phyloP scores from a whole-genome alignment of 2,113 vertebrate species.

The Sinocyclocheilus maitianheensis region DNA sequence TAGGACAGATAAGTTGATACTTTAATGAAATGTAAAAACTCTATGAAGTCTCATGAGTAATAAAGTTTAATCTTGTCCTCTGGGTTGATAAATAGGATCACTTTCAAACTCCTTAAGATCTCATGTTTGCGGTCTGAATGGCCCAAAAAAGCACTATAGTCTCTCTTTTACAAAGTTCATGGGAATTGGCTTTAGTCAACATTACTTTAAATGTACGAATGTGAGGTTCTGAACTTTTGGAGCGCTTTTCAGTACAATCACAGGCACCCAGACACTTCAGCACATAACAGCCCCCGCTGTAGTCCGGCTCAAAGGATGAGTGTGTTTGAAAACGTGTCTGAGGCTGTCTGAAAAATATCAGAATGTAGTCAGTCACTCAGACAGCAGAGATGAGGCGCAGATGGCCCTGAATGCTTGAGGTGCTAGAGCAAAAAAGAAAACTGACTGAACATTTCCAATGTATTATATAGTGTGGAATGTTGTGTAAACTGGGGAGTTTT shows the following conservation, averaged over 20 bases:
- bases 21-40: background rate
- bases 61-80: background rate
- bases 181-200: conserved; percentile 8
- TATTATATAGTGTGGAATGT: conserved; percentile 14
- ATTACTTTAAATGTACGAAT: conserved; percentile 10
- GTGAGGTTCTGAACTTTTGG: conserved; percentile 21
- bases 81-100: background rate
- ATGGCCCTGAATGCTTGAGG: conserved; percentile 29
- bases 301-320: conserved; percentile 28
- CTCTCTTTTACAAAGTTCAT: conserved; percentile 10
- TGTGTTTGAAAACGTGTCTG: conserved; percentile 36
- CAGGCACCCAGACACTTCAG: conserved; percentile 9
- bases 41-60: background rate
- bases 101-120: background rate
- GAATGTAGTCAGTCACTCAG: conserved; percentile 42
- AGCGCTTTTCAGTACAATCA: background rate
- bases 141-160: background rate
- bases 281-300: conserved; percentile 19
- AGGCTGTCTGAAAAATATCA: conserved; percentile 38
- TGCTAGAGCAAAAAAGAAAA: conserved; percentile 31
- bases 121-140: background rate
- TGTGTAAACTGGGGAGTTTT: conserved; percentile 23
- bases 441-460: conserved; percentile 11
- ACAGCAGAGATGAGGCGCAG: conserved; percentile 23
- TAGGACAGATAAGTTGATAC: background rate